These are phyloP conservation scores for Erebia epiphron DNA, from an alignment of 2,888 invertebrate genomes.

Conservation along the genomic window DNA sequence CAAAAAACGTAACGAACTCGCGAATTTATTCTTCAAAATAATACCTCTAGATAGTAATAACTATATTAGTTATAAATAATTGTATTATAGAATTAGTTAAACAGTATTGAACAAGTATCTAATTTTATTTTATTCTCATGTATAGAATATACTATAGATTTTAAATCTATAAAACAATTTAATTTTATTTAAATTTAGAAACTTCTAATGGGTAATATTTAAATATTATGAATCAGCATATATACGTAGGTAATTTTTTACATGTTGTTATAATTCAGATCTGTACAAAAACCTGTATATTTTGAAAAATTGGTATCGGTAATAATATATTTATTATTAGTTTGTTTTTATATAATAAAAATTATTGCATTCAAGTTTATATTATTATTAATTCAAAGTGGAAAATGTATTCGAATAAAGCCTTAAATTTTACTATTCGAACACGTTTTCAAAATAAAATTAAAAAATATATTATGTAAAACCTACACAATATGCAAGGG, in stretches of 20 bases:
- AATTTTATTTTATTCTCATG: constrained; percentile 51
- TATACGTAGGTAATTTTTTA: constrained; percentile 1
- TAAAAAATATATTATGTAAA: constrained; percentile 50
- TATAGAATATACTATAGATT: constrained; percentile 63
- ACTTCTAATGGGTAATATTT: constrained; percentile 58
- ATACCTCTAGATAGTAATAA: constrained; percentile 64
- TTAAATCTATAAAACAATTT: constrained; percentile 51
- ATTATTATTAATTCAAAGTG: neutral
- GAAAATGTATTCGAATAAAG: constrained; percentile 36
- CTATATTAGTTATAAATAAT: constrained; percentile 62
- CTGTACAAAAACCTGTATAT: constrained; percentile 61
- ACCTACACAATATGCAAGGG: constrained; percentile 68
- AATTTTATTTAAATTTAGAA: constrained; percentile 52
- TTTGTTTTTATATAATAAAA: constrained; percentile 42
- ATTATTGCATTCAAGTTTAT: constrained; percentile 51
- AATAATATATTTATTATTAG: constrained; percentile 24
- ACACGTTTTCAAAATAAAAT: constrained; percentile 37
- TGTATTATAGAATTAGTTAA: constrained; percentile 67
- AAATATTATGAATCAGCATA: constrained; percentile 33
- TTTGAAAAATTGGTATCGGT: constrained; percentile 43
- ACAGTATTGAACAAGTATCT: constrained; percentile 78
- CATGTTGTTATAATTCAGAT: constrained; percentile 33
- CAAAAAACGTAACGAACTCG: constrained; percentile 68
- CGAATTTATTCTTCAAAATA: constrained; percentile 49
- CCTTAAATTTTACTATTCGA: constrained; percentile 17